Conservation (phyloP, 2,888 invertebrate genomes). For the Cantharis nigra region DNA sequence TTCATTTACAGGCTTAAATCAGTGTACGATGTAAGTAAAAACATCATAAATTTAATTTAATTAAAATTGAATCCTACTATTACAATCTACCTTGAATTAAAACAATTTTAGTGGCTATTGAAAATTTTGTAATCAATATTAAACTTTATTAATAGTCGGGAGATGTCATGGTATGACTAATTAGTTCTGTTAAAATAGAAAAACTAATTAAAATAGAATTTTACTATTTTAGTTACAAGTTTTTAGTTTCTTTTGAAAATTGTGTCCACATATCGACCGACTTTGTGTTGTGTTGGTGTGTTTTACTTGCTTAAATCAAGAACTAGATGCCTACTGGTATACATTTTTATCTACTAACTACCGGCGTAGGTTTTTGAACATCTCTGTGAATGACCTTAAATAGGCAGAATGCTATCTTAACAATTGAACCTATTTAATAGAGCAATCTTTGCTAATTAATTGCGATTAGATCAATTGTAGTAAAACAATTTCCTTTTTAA, state of each 20-base stretch:
- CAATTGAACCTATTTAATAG: conserved; percentile 10
- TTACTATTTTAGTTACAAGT: not conserved
- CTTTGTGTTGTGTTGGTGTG: not conserved
- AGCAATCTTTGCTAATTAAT: conserved; percentile 6
- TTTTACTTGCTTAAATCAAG: not conserved
- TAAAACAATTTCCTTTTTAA: not conserved
- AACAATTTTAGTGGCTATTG: no score
- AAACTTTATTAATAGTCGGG: not conserved
- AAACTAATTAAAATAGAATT: not conserved
- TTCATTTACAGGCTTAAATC: no score
- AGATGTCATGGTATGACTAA: no score
- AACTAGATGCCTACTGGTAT: not conserved
- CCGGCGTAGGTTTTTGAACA: conserved; percentile 4
- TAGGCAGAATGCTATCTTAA: not conserved
- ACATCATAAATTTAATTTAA: no score
- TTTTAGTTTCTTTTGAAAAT: not conserved
- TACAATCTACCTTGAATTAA: no score
- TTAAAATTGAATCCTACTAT: no score
- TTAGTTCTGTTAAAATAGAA: not conserved
- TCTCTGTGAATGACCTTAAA: conserved; percentile 10
- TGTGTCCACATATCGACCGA: not conserved
- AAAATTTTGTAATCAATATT: not conserved
- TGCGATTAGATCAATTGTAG: not conserved
- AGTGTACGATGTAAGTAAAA: no score
- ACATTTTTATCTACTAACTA: not conserved